phyloP scores from a whole-genome alignment of 2,888 invertebrate species.

The Brachycybe producta region DNA sequence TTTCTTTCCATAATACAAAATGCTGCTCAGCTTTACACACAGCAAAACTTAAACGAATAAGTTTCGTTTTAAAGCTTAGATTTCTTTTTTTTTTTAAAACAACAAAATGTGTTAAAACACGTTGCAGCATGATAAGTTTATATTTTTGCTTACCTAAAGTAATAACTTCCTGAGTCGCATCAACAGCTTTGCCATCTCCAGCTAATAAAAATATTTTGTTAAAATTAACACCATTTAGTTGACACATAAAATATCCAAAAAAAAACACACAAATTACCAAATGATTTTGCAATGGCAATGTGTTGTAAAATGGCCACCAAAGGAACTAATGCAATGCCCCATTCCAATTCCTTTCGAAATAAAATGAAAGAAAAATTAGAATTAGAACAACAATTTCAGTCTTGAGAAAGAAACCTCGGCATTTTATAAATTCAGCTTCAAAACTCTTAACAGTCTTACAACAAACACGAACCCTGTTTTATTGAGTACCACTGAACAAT shows the following conservation, averaged over 20 bases:
- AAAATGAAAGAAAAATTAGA: background rate
- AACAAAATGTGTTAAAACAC: too few relatives aligned
- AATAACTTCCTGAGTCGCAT: conserved; percentile 19
- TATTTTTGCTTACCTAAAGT: conserved; percentile 28
- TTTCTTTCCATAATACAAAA: too few relatives aligned
- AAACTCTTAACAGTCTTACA: too few relatives aligned
- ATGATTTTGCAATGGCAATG: conserved; percentile 86
- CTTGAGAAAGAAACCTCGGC: background rate
- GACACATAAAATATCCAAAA: background rate
- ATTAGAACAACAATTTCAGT: background rate
- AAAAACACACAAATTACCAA: conserved; percentile 56
- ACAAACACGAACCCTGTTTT: too few relatives aligned
- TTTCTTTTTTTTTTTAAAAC: too few relatives aligned
- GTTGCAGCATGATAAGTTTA: background rate
- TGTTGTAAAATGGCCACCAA: conserved; percentile 77
- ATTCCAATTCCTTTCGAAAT: conserved; percentile 53
- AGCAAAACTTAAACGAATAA: too few relatives aligned
- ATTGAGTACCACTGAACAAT: too few relatives aligned
- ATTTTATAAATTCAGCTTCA: background rate
- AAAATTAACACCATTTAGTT: background rate
- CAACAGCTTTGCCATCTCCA: conserved; percentile 29
- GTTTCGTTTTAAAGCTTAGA: too few relatives aligned
- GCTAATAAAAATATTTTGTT: conserved; percentile 14
- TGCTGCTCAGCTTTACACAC: too few relatives aligned
- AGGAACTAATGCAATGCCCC: conserved; percentile 73